These are phyloP conservation scores for Phallusia fumigata DNA, from an alignment of 23 tunicate species.

Conservation along the genomic window DNA sequence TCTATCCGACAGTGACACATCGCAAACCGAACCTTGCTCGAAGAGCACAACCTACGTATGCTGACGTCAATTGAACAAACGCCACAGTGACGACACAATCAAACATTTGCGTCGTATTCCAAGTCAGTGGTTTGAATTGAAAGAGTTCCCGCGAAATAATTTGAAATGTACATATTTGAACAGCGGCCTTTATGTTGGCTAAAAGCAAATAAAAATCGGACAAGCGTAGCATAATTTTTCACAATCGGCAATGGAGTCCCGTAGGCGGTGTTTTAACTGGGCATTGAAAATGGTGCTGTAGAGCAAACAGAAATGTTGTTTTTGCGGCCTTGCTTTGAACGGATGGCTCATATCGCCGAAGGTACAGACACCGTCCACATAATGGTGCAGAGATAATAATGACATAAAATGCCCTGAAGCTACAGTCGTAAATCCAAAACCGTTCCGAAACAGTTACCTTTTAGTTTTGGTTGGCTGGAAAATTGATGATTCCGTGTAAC, in stretches of 20 bases:
- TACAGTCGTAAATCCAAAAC: neutral
- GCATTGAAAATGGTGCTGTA: neutral
- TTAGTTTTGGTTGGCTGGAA: neutral
- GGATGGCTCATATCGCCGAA: neutral
- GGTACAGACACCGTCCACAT: neutral
- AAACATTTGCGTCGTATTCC: slow-evolving; percentile 1
- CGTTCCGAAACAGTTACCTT: neutral
- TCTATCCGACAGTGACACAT: neutral
- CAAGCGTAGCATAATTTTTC: neutral
- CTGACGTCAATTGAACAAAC: slow-evolving; percentile 43
- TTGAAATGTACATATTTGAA: neutral
- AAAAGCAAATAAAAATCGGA: neutral
- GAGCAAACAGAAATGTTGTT: neutral
- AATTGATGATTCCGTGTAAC: too few relatives aligned
- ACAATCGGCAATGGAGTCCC: neutral
- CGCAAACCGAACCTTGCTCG: slow-evolving; percentile 4
- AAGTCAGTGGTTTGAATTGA: neutral
- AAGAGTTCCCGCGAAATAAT: slow-evolving; percentile 11
- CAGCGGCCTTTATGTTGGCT: neutral
- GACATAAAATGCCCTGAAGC: slow-evolving; percentile 2
- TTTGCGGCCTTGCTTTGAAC: neutral
- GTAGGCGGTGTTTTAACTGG: neutral
- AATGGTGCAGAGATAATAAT: neutral
- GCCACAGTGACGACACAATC: slow-evolving; percentile 20
- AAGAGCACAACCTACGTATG: slow-evolving; percentile 18